Evolutionary conservation across 2,797 vertebrate species (phyloP), one percentile per base, ranked within the genome.

Genomic region (Ctenopoma multispine): DNA sequence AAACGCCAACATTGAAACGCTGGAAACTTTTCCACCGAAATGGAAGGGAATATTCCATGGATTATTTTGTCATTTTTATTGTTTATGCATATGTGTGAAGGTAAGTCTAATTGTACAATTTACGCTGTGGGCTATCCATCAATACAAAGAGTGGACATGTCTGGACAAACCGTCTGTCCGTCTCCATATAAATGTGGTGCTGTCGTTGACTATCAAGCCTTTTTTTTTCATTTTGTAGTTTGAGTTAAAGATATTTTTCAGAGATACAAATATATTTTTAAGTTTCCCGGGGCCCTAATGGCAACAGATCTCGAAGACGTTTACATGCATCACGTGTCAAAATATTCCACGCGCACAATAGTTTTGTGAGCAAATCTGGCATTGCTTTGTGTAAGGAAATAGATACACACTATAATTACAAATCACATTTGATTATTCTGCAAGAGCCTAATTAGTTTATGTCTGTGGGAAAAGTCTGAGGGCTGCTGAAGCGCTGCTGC

Each of bases 21-120:
- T 92, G 92, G 93, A 92, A 92, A 89, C 72, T 69, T 91, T 92
- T 92, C 92, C 93, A 92, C 81, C 85, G 86, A 92, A 90, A 95
- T 95, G 95, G 93, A 94, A 92, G 92, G 93, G 89, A 93, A 94
- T 94, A 94, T 90, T 87, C 89, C 87, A 89, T 95, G 95, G 94
- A 94, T 94, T 92, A 94, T 94, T 86, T 82, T 95, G 81, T 85
- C 90, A 60, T 83, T 93, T 89, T 81, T 93, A 87, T 87, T 90
- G 75, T 77, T 92, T 60, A 79, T 90, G 72, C 90, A 88, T 46
- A 55, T 77, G 41, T 90, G 88, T 72, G 92, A 94, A 87, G 95
- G 95, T 95, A 85, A 90, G 89, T 54, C 43, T 17, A 10, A 31
- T 18, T 47, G 4, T 7, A 4, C 3, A 9, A 29, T 36, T 2